Conservation (phyloP, 2,113 vertebrate genomes). For the Trogon surrucura region DNA sequence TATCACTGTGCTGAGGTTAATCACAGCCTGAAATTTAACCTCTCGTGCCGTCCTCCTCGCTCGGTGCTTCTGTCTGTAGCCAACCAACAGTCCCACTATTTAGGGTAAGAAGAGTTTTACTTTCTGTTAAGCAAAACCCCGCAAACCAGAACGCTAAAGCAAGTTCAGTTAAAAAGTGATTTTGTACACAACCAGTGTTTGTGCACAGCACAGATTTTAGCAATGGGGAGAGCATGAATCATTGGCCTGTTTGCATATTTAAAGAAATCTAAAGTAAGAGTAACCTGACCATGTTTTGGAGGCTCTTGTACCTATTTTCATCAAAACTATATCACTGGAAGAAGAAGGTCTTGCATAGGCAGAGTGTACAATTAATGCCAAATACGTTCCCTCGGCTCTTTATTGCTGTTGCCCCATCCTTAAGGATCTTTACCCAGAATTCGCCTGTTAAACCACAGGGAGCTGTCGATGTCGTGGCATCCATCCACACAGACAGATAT, state of each 20-base stretch:
- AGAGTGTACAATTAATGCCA: not conserved
- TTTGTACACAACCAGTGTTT: not conserved
- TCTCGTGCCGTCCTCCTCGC: rapidly evolving
- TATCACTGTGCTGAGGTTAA: not conserved
- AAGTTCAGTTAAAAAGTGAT: not conserved
- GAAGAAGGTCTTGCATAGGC: not conserved
- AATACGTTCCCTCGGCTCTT: not conserved
- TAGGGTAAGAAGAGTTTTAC: not conserved
- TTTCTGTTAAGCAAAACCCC: not conserved
- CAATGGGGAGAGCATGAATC: not conserved
- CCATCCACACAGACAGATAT: not conserved
- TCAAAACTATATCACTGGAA: not conserved
- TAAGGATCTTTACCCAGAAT: not conserved
- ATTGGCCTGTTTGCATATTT: not conserved
- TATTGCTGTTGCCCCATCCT: not conserved
- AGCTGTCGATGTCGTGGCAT: not conserved
- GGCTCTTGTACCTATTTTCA: not conserved
- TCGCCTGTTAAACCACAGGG: not conserved
- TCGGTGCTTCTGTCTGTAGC: not conserved
- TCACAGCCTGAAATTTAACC: not conserved
- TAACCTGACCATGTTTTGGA: not conserved
- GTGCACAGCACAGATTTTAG: not conserved
- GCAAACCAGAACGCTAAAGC: not conserved
- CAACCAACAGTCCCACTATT: not conserved
- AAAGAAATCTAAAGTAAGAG: not conserved